phyloP scores from a whole-genome alignment of 2,797 vertebrate species.

The Sebastes kiyomatsui region DNA sequence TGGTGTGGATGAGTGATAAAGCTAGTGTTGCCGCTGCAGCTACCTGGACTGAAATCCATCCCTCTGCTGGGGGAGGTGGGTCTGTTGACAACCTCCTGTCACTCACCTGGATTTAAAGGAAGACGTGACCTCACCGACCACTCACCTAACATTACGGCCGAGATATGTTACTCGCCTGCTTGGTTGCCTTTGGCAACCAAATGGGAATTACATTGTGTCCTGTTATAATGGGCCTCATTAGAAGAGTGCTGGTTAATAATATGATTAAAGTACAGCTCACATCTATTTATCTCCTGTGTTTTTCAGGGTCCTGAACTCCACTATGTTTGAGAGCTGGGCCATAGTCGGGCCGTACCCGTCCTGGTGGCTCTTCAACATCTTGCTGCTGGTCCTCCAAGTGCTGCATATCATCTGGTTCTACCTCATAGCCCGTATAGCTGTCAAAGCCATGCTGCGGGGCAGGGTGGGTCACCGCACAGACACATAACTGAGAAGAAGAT shows the following conservation, averaged over 20 bases:
- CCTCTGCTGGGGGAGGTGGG: slow-evolving; percentile 48
- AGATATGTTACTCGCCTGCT: not conserved
- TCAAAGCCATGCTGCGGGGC: slow-evolving; percentile 90
- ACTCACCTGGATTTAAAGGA: slow-evolving; percentile 50
- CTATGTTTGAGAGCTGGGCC: slow-evolving; percentile 96
- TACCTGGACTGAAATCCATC: slow-evolving; percentile 73
- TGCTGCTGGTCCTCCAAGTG: slow-evolving; percentile 90
- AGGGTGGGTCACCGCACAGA: slow-evolving; percentile 86
- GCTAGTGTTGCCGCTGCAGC: slow-evolving; percentile 59
- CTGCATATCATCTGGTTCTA: slow-evolving; percentile 96
- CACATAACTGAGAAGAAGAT: not conserved
- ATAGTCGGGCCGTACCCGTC: slow-evolving; percentile 93
- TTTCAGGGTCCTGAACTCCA: slow-evolving; percentile 93
- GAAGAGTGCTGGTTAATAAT: not conserved
- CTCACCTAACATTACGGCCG: slow-evolving; percentile 20
- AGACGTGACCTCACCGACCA: slow-evolving; percentile 30
- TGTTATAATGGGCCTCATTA: slow-evolving; percentile 1
- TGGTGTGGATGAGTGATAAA: slow-evolving; percentile 67
- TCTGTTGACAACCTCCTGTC: slow-evolving; percentile 55
- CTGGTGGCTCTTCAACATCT: slow-evolving; percentile 96
- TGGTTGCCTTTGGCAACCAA: not conserved
- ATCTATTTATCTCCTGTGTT: not conserved
- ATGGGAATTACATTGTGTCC: not conserved
- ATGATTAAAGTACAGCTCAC: not conserved
- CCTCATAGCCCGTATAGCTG: slow-evolving; percentile 91